Evolutionary conservation across 2,888 invertebrate genomes (phyloP).

Genomic region (Therioaphis trifolii): DNA sequence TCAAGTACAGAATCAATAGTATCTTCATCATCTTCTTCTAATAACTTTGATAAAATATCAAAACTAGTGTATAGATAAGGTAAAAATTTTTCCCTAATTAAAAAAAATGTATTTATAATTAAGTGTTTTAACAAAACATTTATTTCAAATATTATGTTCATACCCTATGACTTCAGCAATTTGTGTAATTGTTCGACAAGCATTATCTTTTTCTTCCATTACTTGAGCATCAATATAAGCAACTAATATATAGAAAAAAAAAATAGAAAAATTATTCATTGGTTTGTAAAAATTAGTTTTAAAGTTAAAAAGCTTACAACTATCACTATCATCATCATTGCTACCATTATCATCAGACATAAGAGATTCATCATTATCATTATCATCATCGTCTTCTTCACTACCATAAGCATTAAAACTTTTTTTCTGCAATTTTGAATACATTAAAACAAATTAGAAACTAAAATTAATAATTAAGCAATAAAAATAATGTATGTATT

Average conservation of each 20-base stretch:
- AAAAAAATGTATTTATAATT: not conserved
- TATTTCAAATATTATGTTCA: not conserved
- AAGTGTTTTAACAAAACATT: not conserved
- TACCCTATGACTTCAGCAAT: constrained; percentile 53
- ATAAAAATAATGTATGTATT: no score
- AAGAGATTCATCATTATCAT: not conserved
- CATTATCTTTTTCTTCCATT: constrained; percentile 57
- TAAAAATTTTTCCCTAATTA: constrained; percentile 43
- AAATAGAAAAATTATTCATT: not conserved
- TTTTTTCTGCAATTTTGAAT: constrained; percentile 33
- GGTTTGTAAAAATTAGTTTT: not conserved
- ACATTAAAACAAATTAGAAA: not conserved
- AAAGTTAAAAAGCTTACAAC: constrained; percentile 31
- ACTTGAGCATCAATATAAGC: constrained; percentile 55
- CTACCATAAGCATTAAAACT: constrained; percentile 47
- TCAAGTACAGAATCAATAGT: constrained; percentile 60
- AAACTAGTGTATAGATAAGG: constrained; percentile 45
- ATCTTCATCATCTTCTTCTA: constrained; percentile 57
- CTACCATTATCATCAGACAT: not conserved
- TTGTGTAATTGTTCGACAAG: constrained; percentile 48
- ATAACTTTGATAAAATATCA: constrained; percentile 39
- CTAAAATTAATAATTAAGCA: not conserved
- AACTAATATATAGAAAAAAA: constrained; percentile 21
- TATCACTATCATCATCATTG: constrained; percentile 40
- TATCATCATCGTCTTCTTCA: constrained; percentile 36